Percentiles rank a stretch among this genome's conserved stretches.
phyloP scores from a whole-genome alignment of 2,888 invertebrate genomes.

The Philaethria dido region DNA sequence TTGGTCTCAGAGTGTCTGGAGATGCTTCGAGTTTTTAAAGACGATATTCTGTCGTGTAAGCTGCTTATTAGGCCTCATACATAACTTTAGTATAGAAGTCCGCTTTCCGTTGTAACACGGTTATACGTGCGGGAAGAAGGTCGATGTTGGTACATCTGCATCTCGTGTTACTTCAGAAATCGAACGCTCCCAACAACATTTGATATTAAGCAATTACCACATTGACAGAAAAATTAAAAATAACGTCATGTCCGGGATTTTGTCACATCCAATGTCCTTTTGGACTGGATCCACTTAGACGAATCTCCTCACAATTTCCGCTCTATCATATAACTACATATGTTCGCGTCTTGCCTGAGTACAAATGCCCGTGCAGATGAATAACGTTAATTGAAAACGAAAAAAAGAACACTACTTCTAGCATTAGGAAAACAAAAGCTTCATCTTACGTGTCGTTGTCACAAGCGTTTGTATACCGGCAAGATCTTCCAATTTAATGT shows the following conservation, averaged over 20 bases:
- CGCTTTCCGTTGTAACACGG: background rate
- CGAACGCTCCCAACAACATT: background rate
- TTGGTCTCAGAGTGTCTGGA: background rate
- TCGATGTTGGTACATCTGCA: background rate
- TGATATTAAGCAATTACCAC: background rate
- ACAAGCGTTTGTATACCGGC: conserved; percentile 4
- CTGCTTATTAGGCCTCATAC: background rate
- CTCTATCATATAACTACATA: conserved; percentile 1
- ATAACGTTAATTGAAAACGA: conserved; percentile 27
- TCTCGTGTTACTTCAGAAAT: background rate
- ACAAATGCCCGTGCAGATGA: conserved; percentile 32
- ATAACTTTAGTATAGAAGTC: background rate
- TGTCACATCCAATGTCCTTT: conserved; percentile 14
- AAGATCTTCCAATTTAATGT: conserved; percentile 6
- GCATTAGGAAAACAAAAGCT: conserved; percentile 7
- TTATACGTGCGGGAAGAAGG: background rate
- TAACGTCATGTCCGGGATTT: background rate
- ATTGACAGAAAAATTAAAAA: conserved; percentile 1
- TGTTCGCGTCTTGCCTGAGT: conserved; percentile 13
- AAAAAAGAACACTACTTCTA: conserved; percentile 18
- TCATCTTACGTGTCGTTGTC: background rate
- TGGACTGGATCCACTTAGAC: conserved; percentile 2
- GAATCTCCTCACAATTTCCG: conserved; percentile 8
- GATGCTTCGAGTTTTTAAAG: background rate
- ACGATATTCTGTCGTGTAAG: background rate